Percentiles rank a stretch among this genome's conserved stretches.
Conservation (phyloP, 2,113 vertebrate species). For the Oreochromis tanganicae region DNA sequence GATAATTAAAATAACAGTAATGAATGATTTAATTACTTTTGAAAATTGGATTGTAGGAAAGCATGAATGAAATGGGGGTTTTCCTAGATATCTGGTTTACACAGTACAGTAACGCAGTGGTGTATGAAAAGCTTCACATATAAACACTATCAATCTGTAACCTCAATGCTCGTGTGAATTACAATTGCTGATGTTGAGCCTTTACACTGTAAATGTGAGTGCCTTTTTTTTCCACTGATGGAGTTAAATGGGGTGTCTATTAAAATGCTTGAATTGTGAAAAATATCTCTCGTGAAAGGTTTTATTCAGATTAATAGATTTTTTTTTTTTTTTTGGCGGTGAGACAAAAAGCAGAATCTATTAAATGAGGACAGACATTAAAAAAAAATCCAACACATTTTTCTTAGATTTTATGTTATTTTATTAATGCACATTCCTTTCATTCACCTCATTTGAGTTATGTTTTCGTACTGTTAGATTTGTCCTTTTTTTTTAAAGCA, state of each 20-base stretch:
- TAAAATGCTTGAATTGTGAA: conserved; percentile 24
- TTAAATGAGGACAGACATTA: background rate
- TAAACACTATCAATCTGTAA: background rate
- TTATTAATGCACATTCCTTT: conserved; percentile 83
- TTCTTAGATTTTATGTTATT: conserved; percentile 65
- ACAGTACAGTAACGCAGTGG: background rate
- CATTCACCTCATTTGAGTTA: conserved; percentile 69
- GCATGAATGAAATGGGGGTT: background rate
- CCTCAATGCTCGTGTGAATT: background rate
- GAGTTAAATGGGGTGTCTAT: background rate
- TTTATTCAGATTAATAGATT: background rate
- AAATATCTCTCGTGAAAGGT: background rate
- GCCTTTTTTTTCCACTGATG: background rate
- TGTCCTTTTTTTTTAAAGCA: conserved; percentile 59
- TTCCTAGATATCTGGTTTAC: background rate
- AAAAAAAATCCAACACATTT: background rate
- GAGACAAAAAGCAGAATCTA: background rate
- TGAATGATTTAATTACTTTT: background rate
- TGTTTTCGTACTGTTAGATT: conserved; percentile 61
- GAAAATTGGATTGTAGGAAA: background rate
- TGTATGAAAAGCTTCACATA: background rate
- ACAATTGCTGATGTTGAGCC: background rate
- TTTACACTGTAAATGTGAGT: background rate
- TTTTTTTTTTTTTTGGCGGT: background rate
- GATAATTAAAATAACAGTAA: background rate